Base-by-base conservation (phyloP, 2,888 invertebrate species). In the Eristalis pertinax region DNA sequence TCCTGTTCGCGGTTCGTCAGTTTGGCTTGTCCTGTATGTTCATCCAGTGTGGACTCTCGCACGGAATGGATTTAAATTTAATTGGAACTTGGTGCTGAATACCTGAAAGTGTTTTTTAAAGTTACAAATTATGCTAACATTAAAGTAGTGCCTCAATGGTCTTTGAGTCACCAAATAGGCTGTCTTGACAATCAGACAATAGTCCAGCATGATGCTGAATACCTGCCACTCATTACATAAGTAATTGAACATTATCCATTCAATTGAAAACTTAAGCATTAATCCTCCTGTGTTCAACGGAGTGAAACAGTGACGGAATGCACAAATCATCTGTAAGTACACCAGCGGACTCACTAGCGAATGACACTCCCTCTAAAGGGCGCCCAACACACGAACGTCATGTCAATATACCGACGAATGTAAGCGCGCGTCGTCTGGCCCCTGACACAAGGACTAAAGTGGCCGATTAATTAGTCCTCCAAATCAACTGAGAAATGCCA, bases 401-500 rank as follows among this genome's bases (percentile, higher is more conserved):
- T n/a, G 72, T 79, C 67, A 80, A 38, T 58, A 67, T 56, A 56
- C 38, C 62, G 26, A 62, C 68, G 35, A 50, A 26, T 5, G 32
- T 1, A 15, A 63, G 43, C 41, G 56, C 32, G 69, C 65, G 70
- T 43, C 70, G 69, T 19, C 65, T 70, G 81, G 76, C 76, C 81
- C 75, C 13, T 75, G 69, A 81, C 81, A 82, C 64, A 15, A 75
- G 65, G 65, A 43, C 65, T 76, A 58, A 70, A 70, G 64, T 76
- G 58, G 41, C 43, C 76, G 76, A 82, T 82, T 82, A 82, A 82
- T 82, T 82, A 82, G 70, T 65, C 64, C 35, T 63, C 65, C 41
- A 38, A 81, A 50, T 75, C 69, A 72, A 82, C 81, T 76, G 75
- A 70, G 76, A 76, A 82, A 76, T 82, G 81, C 43, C 75, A 60